Percentiles rank a stretch among this genome's conserved stretches.
Evolutionary conservation across 2,888 invertebrate genomes (phyloP).

Genomic region (Sussaba pulchella): DNA sequence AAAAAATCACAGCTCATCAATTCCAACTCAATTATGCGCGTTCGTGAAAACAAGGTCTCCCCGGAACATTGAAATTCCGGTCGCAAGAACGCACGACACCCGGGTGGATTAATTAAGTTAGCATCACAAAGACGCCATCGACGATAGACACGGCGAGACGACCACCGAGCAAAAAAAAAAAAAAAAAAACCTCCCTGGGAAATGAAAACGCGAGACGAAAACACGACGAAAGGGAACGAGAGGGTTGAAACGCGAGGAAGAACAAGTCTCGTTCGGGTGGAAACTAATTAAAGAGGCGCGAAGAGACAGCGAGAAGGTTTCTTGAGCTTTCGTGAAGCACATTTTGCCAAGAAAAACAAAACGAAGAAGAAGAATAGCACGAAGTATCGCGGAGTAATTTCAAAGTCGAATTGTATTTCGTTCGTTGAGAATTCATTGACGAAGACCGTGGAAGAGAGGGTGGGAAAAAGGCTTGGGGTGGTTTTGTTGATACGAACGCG

Average conservation of each 20-base stretch:
- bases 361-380: background rate
- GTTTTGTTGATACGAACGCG: slow-evolving; percentile 44
- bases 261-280: slow-evolving; percentile 36
- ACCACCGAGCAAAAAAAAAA: slow-evolving; percentile 63
- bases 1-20: slow-evolving; percentile 45
- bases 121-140: slow-evolving; percentile 42
- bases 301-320: slow-evolving; percentile 11
- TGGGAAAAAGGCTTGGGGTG: too few species aligned
- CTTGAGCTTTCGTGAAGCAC: slow-evolving; percentile 17
- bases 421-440: slow-evolving; percentile 43
- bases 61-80: slow-evolving; percentile 8
- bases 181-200: background rate
- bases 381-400: slow-evolving; percentile 25
- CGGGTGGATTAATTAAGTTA: slow-evolving; percentile 42
- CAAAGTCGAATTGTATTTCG: slow-evolving; percentile 42
- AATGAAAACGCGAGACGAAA: slow-evolving; percentile 10
- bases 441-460: background rate
- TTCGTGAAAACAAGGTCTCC: background rate
- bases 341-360: slow-evolving; percentile 7
- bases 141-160: slow-evolving; percentile 18
- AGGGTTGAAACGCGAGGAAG: slow-evolving; percentile 22
- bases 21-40: slow-evolving; percentile 39
- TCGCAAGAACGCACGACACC: slow-evolving; percentile 13
- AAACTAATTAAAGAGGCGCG: slow-evolving; percentile 50
- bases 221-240: background rate